Percentiles rank a stretch among this genome's conserved stretches.
Evolutionary conservation across 2,888 invertebrate genomes (phyloP).

Genomic region (Andrena marginata): DNA sequence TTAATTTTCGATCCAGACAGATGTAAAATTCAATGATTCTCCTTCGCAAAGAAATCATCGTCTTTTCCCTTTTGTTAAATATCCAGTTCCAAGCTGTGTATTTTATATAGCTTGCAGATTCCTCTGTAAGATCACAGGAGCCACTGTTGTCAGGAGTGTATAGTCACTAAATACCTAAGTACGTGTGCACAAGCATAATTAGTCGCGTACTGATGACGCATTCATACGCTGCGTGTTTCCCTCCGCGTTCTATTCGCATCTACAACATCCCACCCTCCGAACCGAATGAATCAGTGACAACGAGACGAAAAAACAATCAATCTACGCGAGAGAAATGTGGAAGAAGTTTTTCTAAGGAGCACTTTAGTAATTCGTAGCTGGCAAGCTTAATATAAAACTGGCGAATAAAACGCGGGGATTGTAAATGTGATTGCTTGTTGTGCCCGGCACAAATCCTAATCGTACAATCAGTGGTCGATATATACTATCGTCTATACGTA

Average conservation of each 20-base stretch:
- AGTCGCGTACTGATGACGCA: conserved; percentile 29
- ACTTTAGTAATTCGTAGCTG: neutral
- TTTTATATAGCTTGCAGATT: neutral
- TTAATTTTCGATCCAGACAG: neutral
- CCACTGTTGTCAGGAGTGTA: neutral
- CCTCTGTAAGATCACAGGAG: neutral
- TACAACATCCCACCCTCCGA: neutral
- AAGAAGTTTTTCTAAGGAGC: conserved; percentile 6
- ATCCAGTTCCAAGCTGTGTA: too few relatives aligned
- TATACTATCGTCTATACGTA: conserved; percentile 30
- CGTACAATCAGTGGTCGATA: conserved; percentile 80
- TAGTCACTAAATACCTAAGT: conserved; percentile 4
- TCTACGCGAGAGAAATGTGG: neutral
- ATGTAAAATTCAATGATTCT: too few relatives aligned
- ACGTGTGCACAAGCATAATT: conserved; percentile 23
- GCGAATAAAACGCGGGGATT: conserved; percentile 51
- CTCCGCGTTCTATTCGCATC: conserved; percentile 50
- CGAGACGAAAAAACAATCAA: conserved; percentile 21
- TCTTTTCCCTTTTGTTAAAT: too few relatives aligned
- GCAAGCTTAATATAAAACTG: neutral
- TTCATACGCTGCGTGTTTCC: conserved; percentile 44
- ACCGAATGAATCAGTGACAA: conserved; percentile 3
- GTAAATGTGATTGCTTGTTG: conserved; percentile 77
- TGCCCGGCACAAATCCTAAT: conserved; percentile 77
- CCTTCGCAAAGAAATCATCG: too few relatives aligned